Evolutionary conservation across 2,888 invertebrate species (phyloP), one percentile per base, ranked within the genome.

Genomic region (Yponomeuta cagnagella): DNA sequence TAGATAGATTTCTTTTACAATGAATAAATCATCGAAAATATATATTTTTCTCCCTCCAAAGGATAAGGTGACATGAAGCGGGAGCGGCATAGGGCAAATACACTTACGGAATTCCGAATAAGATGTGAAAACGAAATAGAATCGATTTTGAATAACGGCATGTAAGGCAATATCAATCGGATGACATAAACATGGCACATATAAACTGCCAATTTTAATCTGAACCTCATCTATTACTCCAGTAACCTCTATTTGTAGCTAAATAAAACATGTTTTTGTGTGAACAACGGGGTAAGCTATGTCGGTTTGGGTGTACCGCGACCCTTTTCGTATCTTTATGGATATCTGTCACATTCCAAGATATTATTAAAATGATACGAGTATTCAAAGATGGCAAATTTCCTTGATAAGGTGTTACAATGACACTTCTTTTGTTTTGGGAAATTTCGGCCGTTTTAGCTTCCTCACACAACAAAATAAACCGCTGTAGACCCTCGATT

Each of bases 111-210:
- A 58, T 58, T 58, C 65, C 65, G 33, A 65, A 65, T 65, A 65
- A 65, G 65, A 65, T 30, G 31, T 31, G 65, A 65, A 65, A 12
- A 65, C 65, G 65, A 65, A 65, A 65, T 82, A 80, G 78, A 84
- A 84, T 82, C 84, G 82, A 80, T 77, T 80, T 79, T 85, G 83
- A 86, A 85, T 83, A 81, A 80, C 84, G 86, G 85, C 86, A 85
- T 85, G 83, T 78, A 31, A 65, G 85, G 84, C 83, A 83, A 87
- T 87, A 88, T 87, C 86, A 84, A 86, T 87, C 82, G 82, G 76
- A 80, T 78, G 82, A 80, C 85, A 84, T 86, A 87, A 87, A 85
- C 83, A 82, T 80, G 70, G 75, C 71, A 76, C 76, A 74, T 74
- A 71, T 68, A 31, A 31, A 31, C 33, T 31, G 65, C n/a, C 65